Percentiles rank a stretch among this genome's conserved stretches.
Evolutionary conservation across 2,797 vertebrate genomes (phyloP).

Genomic region (Cryptoblepharus egeriae): DNA sequence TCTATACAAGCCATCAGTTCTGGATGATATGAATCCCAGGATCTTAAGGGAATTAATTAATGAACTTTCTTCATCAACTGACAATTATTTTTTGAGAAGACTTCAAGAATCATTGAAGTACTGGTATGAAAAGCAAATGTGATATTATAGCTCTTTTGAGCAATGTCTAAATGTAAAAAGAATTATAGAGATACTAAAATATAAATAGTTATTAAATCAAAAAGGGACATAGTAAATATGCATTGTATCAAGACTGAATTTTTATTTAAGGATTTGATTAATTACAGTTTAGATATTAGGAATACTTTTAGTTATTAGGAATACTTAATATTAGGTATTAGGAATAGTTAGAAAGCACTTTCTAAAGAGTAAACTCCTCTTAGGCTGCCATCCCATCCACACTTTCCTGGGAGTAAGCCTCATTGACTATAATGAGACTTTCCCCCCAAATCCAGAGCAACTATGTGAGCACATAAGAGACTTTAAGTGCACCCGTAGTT

Average conservation of each 20-base stretch:
- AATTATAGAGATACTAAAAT: background rate
- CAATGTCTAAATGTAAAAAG: background rate
- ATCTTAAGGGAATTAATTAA: constrained; percentile 28
- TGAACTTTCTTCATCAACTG: constrained; percentile 37
- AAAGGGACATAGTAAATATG: background rate
- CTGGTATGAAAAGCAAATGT: constrained; percentile 24
- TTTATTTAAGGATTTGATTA: constrained; percentile 3
- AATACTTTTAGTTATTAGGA: background rate
- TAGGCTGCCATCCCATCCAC: too few relatives aligned
- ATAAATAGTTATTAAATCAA: background rate
- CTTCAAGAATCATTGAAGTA: constrained; percentile 23
- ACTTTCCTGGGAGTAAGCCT: too few relatives aligned
- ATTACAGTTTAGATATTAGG: background rate
- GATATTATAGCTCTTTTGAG: background rate
- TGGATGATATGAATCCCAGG: background rate
- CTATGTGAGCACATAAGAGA: too few relatives aligned
- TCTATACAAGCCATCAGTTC: background rate
- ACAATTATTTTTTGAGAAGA: constrained; percentile 41
- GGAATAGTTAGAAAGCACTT: background rate
- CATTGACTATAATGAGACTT: too few relatives aligned
- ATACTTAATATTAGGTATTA: background rate
- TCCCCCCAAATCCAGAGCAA: too few relatives aligned
- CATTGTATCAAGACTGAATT: background rate
- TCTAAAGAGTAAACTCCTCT: too few relatives aligned
- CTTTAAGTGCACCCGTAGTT: too few relatives aligned